Evolutionary conservation across 1,140 invertebrate species (phyloP), one percentile per base, ranked within the genome.

Genomic region (Dendroctonus valens): DNA sequence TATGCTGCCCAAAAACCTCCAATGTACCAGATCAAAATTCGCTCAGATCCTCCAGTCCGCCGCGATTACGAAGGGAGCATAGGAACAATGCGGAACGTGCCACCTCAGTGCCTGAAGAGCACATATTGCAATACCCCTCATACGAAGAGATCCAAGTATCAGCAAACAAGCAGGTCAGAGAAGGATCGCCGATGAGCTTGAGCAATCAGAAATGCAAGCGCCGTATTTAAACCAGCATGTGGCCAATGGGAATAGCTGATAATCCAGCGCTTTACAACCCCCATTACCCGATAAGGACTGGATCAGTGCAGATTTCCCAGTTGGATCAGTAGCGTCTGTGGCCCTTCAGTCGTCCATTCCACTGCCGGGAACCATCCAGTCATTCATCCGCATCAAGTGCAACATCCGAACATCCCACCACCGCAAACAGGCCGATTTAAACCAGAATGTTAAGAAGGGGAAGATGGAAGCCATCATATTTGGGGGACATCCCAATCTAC

Each of bases 21-120:
- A 91, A 91, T 76, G 92, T 97, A 44, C 93, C 3, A 83, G 94
- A 69, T 95, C 92, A n/a, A 9, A 97, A 97, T 79, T 95, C 93
- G 5, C 80, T 97, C 54, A 83, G 96, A 63, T 95, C 94, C 64
- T 91, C 91, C 15, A 96, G 94, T 79, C 95, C 95, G 41, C 94
- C 93, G 6, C 82, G 89, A 73, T 85, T 92, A 65, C 82, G 91
- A 67, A 84, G 89, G 73, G 90, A 94, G 76, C 85, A 88, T 68
- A 82, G 88, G 65, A 87, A 87, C 72, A 87, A 89, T 70, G 82
- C 89, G 57, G n/a, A 92, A 94, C 80, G 85, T 94, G 7, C 92
- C 93, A 39, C 90, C 92, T 84, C 90, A 12, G 91, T 95, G 12
- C 91, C 91, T 15, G 93, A 95, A 83, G 91, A 93, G 74, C 89